These are phyloP conservation scores for Digitonthophagus gazella DNA, from an alignment of 2,888 invertebrate species.

Conservation along the genomic window DNA sequence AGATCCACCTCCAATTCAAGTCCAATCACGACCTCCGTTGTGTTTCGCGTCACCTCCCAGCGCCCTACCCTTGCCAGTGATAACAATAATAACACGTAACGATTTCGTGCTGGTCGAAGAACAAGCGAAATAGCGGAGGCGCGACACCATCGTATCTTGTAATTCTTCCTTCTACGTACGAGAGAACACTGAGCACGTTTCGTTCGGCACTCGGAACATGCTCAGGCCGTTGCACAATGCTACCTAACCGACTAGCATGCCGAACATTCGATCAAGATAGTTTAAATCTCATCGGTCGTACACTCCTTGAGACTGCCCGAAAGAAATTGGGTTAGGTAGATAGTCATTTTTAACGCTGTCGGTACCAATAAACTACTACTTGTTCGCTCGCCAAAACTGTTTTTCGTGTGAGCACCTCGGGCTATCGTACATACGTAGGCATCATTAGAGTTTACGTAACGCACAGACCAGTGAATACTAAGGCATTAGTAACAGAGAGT, in stretches of 20 bases:
- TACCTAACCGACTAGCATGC: constrained; percentile 1
- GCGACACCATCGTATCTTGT: constrained; percentile 3
- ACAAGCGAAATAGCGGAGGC: constrained; percentile 3
- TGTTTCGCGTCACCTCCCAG: not conserved
- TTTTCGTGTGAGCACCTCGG: not conserved
- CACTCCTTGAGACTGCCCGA: not conserved
- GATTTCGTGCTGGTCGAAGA: not conserved
- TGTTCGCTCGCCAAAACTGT: constrained; percentile 10
- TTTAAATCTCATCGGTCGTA: constrained; percentile 16
- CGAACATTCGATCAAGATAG: constrained; percentile 15
- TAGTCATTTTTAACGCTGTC: constrained; percentile 12
- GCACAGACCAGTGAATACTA: not conserved
- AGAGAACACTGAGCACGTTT: not conserved
- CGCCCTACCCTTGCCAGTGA: not conserved
- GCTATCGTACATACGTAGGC: constrained; percentile 7
- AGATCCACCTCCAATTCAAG: not conserved
- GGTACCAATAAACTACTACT: constrained; percentile 13
- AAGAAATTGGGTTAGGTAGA: constrained; percentile 15
- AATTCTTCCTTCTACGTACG: constrained; percentile 6
- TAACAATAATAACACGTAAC: constrained; percentile 9
- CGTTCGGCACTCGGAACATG: constrained; percentile 1
- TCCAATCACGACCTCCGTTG: not conserved
- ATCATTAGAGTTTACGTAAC: not conserved
- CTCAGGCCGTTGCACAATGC: constrained; percentile 8
- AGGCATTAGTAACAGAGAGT: not conserved